phyloP scores from a whole-genome alignment of 1,140 invertebrate genomes.

The Scaptomyza hsui region DNA sequence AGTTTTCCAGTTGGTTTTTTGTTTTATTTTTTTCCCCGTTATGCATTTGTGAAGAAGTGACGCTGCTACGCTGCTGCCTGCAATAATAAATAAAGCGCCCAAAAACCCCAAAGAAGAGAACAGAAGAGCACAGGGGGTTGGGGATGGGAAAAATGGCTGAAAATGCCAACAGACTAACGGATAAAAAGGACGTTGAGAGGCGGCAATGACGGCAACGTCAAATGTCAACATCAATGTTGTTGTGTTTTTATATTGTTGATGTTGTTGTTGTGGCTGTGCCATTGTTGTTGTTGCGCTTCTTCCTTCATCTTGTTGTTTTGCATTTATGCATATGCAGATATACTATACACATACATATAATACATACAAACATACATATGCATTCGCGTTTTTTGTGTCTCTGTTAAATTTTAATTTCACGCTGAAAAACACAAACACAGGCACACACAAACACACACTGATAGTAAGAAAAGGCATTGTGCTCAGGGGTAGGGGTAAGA shows the following conservation, averaged over 20 bases:
- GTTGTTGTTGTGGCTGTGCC: conserved; percentile 43
- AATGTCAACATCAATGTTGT: conserved; percentile 75
- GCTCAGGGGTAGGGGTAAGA: neutral
- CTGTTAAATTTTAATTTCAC: conserved; percentile 78
- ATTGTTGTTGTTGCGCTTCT: conserved; percentile 7
- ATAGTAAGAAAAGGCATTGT: conserved; percentile 7
- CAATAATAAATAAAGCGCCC: conserved; percentile 73
- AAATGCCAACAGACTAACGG: conserved; percentile 68
- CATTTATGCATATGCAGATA: conserved; percentile 61
- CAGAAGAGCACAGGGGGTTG: neutral
- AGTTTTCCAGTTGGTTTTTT: conserved; percentile 50
- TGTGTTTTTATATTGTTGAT: conserved; percentile 30
- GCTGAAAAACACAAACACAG: conserved; percentile 64
- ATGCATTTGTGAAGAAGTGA: conserved; percentile 54
- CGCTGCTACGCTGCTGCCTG: too few relatives aligned
- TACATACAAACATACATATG: conserved; percentile 35
- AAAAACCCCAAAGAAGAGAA: conserved; percentile 22
- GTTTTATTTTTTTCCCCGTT: conserved; percentile 23
- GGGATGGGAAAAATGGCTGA: conserved; percentile 55
- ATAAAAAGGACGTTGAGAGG: conserved; percentile 52
- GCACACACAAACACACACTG: conserved; percentile 11
- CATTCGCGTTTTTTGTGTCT: conserved; percentile 54
- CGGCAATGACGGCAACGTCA: conserved; percentile 62
- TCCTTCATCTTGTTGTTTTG: conserved; percentile 33
- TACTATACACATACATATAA: conserved; percentile 26